These are phyloP conservation scores for Coenonympha arcania DNA, from an alignment of 2,888 invertebrate species.

Conservation along the genomic window DNA sequence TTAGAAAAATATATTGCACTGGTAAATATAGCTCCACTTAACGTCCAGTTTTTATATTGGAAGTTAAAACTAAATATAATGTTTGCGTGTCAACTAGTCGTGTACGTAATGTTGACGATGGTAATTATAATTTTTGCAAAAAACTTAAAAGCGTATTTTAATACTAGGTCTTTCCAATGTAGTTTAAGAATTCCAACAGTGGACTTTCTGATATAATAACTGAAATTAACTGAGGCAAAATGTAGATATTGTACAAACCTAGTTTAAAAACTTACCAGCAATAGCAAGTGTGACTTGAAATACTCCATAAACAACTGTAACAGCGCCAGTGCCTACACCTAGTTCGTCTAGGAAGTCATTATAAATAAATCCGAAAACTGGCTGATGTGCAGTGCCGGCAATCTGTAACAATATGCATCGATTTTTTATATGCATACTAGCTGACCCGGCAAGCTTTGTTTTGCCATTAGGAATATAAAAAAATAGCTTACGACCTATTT, in stretches of 20 bases:
- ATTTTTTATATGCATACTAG: too few relatives aligned
- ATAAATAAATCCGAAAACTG: conserved; percentile 75
- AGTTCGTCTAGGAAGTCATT: conserved; percentile 72
- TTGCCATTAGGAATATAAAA: too few relatives aligned
- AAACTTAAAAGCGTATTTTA: not conserved
- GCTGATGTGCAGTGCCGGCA: conserved; percentile 71
- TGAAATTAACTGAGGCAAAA: not conserved
- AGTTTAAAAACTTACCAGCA: conserved; percentile 63
- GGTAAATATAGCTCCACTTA: not conserved
- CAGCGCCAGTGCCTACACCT: conserved; percentile 72
- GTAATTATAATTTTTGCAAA: not conserved
- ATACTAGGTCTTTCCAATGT: not conserved
- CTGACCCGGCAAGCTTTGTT: too few relatives aligned
- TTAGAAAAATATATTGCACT: not conserved
- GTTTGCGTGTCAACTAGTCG: conserved; percentile 1
- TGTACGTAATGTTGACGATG: not conserved
- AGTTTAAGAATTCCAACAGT: not conserved
- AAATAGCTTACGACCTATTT: too few relatives aligned
- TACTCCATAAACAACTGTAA: conserved; percentile 72
- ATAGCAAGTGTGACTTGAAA: conserved; percentile 73
- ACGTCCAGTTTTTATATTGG: not conserved
- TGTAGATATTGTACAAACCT: too few relatives aligned
- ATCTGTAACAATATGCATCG: conserved; percentile 46
- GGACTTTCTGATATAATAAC: not conserved
- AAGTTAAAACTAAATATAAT: not conserved